Conservation (phyloP, 1,140 invertebrate genomes). For the Maconellicoccus hirsutus region DNA sequence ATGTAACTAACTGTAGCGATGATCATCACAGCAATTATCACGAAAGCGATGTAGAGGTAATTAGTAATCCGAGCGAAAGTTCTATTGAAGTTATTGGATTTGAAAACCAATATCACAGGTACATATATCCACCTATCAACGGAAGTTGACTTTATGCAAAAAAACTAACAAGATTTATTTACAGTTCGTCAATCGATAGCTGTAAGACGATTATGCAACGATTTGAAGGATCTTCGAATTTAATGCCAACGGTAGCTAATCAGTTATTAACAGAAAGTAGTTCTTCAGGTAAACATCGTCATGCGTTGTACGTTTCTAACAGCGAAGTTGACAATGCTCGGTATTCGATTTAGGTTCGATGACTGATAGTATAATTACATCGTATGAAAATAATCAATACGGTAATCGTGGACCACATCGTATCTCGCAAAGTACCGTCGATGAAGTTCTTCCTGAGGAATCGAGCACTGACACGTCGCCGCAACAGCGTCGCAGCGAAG, state of each 20-base stretch:
- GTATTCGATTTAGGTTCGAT: constrained; percentile 36
- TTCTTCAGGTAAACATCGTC: constrained; percentile 45
- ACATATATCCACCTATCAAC: too few species aligned
- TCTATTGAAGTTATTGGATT: constrained; percentile 46
- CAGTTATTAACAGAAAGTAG: constrained; percentile 45
- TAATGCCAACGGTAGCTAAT: background rate
- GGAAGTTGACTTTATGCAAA: too few species aligned
- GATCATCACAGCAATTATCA: constrained; percentile 23
- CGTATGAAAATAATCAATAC: constrained; percentile 38
- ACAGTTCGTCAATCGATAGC: background rate
- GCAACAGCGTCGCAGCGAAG: constrained; percentile 1
- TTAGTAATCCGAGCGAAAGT: constrained; percentile 53
- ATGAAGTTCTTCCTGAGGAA: background rate
- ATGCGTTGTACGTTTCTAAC: too few species aligned
- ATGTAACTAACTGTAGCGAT: background rate
- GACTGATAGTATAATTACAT: constrained; percentile 48
- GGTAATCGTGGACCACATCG: background rate
- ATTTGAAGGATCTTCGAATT: background rate
- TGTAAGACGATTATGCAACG: background rate
- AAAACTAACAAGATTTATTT: background rate
- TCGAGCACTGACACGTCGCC: background rate
- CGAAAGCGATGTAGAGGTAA: constrained; percentile 49
- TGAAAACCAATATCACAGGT: too few species aligned
- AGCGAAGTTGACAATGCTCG: too few species aligned
- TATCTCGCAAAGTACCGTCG: background rate